Evolutionary conservation across 2,113 vertebrate genomes (phyloP).

Genomic region (Petaurus breviceps): DNA sequence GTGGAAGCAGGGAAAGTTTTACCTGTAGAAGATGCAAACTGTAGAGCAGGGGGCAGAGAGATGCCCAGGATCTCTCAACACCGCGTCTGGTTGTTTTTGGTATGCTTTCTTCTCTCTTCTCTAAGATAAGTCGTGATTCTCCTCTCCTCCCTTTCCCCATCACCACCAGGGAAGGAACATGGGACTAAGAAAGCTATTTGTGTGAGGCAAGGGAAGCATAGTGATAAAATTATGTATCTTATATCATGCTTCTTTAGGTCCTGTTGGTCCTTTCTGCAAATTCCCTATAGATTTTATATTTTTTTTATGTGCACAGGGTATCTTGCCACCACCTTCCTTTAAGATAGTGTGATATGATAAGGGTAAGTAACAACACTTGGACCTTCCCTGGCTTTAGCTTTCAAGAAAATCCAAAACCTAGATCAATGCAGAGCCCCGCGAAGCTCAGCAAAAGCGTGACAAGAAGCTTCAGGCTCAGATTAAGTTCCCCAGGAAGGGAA

Average conservation of each 20-base stretch:
- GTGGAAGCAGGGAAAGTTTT: slow-evolving; percentile 70
- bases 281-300: slow-evolving; percentile 45
- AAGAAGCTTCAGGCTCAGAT: background rate
- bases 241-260: background rate
- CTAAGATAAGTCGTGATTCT: background rate
- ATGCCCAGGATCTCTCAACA: background rate
- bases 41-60: slow-evolving; percentile 1
- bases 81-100: background rate
- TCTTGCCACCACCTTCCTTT: background rate
- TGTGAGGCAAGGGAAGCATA: background rate
- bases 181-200: background rate
- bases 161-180: background rate
- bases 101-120: background rate
- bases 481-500: background rate
- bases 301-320: background rate
- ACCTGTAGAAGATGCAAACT: background rate
- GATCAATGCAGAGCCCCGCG: background rate
- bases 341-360: background rate
- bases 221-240: background rate
- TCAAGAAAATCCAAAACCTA: background rate
- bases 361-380: background rate
- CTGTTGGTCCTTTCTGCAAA: background rate
- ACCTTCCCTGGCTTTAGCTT: background rate
- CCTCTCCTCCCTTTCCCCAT: no score
- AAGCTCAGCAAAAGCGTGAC: background rate